Evolutionary conservation across 2,113 vertebrate species (phyloP).

Genomic region (Phainopepla nitens): DNA sequence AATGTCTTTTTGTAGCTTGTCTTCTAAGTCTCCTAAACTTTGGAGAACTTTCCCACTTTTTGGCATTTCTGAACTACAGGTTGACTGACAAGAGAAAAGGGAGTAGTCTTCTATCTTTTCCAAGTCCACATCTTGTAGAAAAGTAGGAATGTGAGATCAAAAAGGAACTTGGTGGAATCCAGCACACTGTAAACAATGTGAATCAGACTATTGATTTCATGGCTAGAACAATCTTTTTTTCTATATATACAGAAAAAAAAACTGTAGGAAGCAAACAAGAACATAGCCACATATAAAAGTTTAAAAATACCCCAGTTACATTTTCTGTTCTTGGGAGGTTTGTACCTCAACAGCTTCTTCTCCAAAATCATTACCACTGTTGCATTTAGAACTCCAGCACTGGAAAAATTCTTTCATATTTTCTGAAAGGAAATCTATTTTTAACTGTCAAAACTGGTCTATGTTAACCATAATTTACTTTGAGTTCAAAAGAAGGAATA

Average conservation of each 20-base stretch:
- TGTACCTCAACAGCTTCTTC: neutral
- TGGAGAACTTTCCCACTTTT: neutral
- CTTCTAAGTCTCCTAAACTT: neutral
- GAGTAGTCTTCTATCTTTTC: neutral
- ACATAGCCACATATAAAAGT: neutral
- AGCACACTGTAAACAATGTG: neutral
- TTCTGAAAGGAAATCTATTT: neutral
- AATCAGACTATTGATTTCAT: neutral
- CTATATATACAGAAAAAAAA: neutral
- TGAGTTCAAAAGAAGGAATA: neutral
- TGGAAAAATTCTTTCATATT: constrained; percentile 10
- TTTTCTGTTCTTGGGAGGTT: neutral
- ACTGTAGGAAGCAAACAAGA: neutral
- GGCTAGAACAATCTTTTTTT: neutral
- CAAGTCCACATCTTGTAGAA: neutral
- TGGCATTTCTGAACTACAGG: neutral
- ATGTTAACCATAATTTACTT: neutral
- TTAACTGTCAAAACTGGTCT: neutral
- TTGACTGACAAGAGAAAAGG: neutral
- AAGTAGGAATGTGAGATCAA: neutral
- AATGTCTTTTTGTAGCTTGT: neutral
- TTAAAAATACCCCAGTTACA: neutral
- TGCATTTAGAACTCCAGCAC: neutral
- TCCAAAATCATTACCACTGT: neutral
- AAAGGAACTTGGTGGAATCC: neutral